phyloP scores from a whole-genome alignment of 35 echinoderm and acorn worm species.

The Apostichopus californicus region DNA sequence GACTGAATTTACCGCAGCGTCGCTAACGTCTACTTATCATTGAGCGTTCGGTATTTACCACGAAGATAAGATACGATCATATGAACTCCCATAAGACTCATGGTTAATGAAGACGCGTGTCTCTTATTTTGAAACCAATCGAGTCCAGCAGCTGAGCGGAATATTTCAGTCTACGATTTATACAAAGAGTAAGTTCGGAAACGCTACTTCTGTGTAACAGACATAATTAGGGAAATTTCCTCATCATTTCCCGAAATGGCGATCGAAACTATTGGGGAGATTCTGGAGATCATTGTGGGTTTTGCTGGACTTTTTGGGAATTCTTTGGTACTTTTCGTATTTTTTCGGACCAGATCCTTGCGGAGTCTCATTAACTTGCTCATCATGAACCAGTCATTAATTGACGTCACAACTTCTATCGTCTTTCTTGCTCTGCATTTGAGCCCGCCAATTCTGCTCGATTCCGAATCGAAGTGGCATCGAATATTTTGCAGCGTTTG shows the following conservation, averaged over 20 bases:
- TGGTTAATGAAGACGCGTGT: no score
- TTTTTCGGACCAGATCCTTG: constrained; percentile 67
- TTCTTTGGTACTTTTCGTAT: constrained; percentile 73
- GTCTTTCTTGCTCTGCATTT: constrained; percentile 75
- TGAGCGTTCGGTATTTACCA: no score
- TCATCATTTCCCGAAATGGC: not conserved
- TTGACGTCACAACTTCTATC: constrained; percentile 78
- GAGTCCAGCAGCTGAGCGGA: no score
- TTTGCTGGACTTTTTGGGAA: constrained; percentile 80
- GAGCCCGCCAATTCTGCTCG: constrained; percentile 44
- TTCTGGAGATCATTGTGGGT: constrained; percentile 55
- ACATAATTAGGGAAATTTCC: no score
- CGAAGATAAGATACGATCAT: no score
- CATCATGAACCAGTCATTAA: constrained; percentile 90
- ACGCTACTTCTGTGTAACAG: no score
- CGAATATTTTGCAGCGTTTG: constrained; percentile 73
- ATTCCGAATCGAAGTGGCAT: constrained; percentile 37
- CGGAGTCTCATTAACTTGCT: constrained; percentile 80
- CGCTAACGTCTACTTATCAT: no score
- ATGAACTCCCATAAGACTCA: no score
- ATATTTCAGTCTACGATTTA: no score
- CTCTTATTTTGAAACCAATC: no score
- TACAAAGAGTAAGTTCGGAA: no score
- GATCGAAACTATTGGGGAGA: not conserved
- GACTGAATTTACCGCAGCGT: no score